Evolutionary conservation across 2,113 vertebrate species (phyloP), one percentile per base, ranked within the genome.

Genomic region (Poecile atricapillus): DNA sequence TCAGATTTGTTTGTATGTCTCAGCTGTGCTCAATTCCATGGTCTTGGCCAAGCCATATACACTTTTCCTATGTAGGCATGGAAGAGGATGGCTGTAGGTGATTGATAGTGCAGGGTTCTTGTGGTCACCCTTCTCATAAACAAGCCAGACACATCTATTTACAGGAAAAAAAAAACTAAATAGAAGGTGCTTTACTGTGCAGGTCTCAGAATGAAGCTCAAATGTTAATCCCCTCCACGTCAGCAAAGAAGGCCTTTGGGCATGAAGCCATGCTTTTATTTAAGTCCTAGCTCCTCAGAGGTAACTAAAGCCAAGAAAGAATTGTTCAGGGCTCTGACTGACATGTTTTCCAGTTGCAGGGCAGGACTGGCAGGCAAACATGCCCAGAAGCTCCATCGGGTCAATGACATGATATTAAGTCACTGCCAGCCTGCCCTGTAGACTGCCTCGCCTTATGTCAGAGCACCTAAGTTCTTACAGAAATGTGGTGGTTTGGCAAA

Each of bases 311-410:
- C 88, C 18, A 9, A 91, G 65, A 60, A 86, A 82, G 92, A 90
- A 95, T 78, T 89, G 83, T 89, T 90, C 52, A 53, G 76, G 73
- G 33, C 49, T 73, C 88, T 93, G 93, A 93, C 68, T 92, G 92
- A 91, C 94, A 70, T 64, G 56, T 94, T 94, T 96, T 64, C 76
- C 79, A 83, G 52, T 93, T 77, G 79, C 49, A 90, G 90, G 76
- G 68, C 92, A 96, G 83, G 88, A 90, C 76, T 84, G 77, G 76
- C 56, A 83, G 44, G 60, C 69, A 92, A 74, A 83, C 59, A n/a
- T 90, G 89, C 46, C 95, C 93, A 85, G 87, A 88, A 96, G 73
- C 52, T 93, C 71, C 21, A 59, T 18, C 13, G 31, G 68, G 77
- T 89, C 89, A 90, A 44, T 81, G 94, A 64, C 73, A 70, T 5